These are phyloP conservation scores for Lateolabrax maculatus DNA, from an alignment of 2,797 vertebrate genomes.

Conservation along the genomic window DNA sequence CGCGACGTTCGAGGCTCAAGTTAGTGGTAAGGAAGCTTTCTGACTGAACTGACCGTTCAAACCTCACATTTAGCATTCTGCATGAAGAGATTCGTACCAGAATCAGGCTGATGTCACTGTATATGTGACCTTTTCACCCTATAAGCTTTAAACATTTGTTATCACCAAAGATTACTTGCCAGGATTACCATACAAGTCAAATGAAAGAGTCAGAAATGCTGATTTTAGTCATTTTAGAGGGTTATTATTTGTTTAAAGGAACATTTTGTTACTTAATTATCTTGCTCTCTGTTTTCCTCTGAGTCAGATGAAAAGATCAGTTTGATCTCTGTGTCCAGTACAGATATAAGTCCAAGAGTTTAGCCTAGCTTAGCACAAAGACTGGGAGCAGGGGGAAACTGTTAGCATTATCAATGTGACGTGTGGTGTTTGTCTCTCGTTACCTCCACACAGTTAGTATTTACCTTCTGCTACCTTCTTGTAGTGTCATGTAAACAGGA, in stretches of 20 bases:
- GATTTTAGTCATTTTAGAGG: neutral
- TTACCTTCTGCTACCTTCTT: too few relatives aligned
- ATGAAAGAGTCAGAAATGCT: neutral
- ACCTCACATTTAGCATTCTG: neutral
- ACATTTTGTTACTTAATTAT: neutral
- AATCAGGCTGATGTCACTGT: too few relatives aligned
- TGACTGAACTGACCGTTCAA: neutral
- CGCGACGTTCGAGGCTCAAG: constrained; percentile 97
- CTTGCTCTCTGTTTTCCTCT: neutral
- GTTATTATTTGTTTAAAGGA: neutral
- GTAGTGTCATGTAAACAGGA: too few relatives aligned
- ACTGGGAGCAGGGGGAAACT: too few relatives aligned
- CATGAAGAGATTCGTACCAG: neutral
- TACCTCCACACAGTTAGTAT: too few relatives aligned
- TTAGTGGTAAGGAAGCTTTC: constrained; percentile 92
- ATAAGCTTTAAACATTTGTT: too few relatives aligned
- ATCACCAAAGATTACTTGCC: too few relatives aligned
- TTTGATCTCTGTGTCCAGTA: neutral
- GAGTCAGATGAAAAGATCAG: neutral
- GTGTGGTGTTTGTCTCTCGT: too few relatives aligned
- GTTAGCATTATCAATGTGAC: too few relatives aligned
- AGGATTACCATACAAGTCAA: neutral
- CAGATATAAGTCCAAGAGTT: neutral
- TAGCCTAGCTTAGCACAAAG: neutral
- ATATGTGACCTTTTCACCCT: neutral